Evolutionary conservation across 2,888 invertebrate species (phyloP), one percentile per base, ranked within the genome.

Genomic region (Rotaria sp.): DNA sequence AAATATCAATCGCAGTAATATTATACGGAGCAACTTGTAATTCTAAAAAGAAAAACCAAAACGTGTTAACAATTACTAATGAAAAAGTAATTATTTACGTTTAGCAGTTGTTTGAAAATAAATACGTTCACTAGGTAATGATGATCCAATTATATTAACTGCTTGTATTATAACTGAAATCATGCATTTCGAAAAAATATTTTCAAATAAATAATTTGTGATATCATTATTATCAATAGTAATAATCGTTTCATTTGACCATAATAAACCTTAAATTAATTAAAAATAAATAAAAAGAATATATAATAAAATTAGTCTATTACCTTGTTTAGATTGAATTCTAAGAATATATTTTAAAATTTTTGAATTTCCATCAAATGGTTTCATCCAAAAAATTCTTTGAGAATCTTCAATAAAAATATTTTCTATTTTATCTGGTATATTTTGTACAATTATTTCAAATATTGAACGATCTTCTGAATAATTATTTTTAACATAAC

Each of bases 391-490:
- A 15, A 41, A 75, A 13, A 75, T 38, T 45, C 7, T 26, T 26
- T 75, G 26, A 1, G 38, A n/a, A 41, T 75, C 15, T 26, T 13
- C 11, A 24, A 80, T 38, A 45, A 45, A 26, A 38, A 45, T 45
- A 26, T 35, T 30, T 80, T 80, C 45, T 11, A 80, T 45, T 26
- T 45, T 80, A 80, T 41, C 26, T 26, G 80, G 80, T 15, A 45
- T 21, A n/a, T 80, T n/a, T 41, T 45, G 41, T 26, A 80, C 80
- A n/a, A n/a, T 80, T 1, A 80, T 45, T 41, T 80, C 13, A 26
- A 80, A 41, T 26, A 80, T n/a, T 24, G 80, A 45, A 38, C 15
- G n/a, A 80, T 80, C 80, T 45, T 80, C n/a, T 45, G 80, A 80
- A 80, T 80, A 80, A 26, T 45, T 45, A 80, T 80, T 80, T n/a